Conservation (phyloP, 37 sponge, comb jelly and placozoan species). For the Cladorhizidae sp. region DNA sequence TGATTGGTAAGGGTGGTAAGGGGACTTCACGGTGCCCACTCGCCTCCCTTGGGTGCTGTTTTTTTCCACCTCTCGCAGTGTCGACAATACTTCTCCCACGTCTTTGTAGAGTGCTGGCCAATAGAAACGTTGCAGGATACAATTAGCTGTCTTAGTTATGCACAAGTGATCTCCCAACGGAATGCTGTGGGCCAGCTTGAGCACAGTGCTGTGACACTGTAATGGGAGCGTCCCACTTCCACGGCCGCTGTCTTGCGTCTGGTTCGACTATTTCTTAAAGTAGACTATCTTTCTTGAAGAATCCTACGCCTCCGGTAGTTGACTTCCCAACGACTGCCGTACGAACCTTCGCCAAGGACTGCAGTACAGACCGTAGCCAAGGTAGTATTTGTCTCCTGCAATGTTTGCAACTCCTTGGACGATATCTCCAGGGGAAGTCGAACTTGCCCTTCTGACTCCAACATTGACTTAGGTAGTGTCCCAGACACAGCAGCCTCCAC, state of each 20-base stretch:
- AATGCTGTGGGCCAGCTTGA: background rate
- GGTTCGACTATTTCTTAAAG: background rate
- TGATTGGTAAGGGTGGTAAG: background rate
- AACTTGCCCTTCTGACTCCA: background rate
- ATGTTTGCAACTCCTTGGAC: background rate
- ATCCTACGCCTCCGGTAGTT: background rate
- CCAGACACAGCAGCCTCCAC: too few species aligned
- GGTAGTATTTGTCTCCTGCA: background rate
- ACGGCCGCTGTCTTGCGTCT: background rate
- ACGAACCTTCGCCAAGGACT: background rate
- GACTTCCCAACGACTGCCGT: background rate
- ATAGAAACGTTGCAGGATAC: background rate
- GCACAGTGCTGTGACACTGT: background rate
- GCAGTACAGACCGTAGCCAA: too few species aligned
- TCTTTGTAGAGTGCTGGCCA: background rate
- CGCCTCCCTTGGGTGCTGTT: background rate
- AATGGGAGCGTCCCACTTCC: constrained; percentile 1
- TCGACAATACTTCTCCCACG: background rate
- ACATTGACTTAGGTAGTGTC: too few species aligned
- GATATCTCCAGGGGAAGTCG: background rate
- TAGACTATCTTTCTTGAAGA: background rate
- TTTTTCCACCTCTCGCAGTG: background rate
- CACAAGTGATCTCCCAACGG: background rate
- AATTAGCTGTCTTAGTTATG: background rate
- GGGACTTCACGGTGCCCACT: background rate